Evolutionary conservation across 2,888 invertebrate genomes (phyloP).

Genomic region (Crematogaster levior): DNA sequence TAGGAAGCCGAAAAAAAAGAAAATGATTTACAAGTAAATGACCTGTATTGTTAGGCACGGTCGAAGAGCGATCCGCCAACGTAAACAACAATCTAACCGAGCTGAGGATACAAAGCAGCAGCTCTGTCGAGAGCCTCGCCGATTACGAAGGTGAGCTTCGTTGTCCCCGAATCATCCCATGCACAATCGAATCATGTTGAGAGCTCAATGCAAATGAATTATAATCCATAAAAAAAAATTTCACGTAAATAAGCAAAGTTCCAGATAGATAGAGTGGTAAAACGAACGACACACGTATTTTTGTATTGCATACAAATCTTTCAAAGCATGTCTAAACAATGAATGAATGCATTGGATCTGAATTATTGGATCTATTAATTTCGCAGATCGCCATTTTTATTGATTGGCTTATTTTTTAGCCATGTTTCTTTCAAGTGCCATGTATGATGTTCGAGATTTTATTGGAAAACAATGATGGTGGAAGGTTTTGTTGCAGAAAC

Average conservation of each 20-base stretch:
- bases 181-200: neutral
- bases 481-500: slow-evolving; percentile 30
- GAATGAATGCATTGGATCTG: neutral
- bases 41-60: slow-evolving; percentile 47
- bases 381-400: neutral
- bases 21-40: slow-evolving; percentile 14
- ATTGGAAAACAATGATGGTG: slow-evolving; percentile 45
- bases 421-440: neutral
- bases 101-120: slow-evolving; percentile 78
- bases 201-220: neutral
- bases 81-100: slow-evolving; percentile 80
- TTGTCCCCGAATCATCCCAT: neutral
- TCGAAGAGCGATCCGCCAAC: slow-evolving; percentile 62
- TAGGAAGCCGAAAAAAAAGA: neutral
- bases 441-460: slow-evolving; percentile 17
- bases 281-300: neutral
- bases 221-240: neutral
- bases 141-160: slow-evolving; percentile 86
- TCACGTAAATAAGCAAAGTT: too few relatives aligned
- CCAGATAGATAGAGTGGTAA: neutral
- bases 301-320: neutral
- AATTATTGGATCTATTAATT: slow-evolving; percentile 11
- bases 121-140: slow-evolving; percentile 87
- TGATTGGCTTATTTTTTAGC: slow-evolving; percentile 32
- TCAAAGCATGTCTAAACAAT: neutral